phyloP scores from a whole-genome alignment of 2,113 vertebrate species.

The Notothenia coriiceps region DNA sequence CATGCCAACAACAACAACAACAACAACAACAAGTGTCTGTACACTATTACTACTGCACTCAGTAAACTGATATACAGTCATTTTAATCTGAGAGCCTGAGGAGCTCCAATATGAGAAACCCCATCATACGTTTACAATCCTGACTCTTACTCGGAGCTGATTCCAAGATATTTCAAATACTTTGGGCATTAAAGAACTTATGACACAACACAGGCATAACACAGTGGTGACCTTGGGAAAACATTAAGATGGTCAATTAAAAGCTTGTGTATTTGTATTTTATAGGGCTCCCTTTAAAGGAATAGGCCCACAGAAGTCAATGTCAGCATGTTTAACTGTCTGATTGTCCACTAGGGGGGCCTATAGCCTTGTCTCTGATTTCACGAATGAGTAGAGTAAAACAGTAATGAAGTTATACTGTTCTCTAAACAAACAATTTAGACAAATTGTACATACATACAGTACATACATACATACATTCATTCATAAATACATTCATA shows the following conservation, averaged over 20 bases:
- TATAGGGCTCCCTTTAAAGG: background rate
- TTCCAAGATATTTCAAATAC: background rate
- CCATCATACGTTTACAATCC: background rate
- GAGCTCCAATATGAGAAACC: background rate
- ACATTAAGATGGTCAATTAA: background rate
- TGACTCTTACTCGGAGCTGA: background rate
- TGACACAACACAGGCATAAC: background rate
- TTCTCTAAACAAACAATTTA: too few species aligned
- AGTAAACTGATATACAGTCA: background rate
- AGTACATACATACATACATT: too few species aligned
- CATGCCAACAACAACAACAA: background rate
- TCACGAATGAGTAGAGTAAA: background rate
- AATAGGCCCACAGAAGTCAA: background rate
- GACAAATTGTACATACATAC: too few species aligned
- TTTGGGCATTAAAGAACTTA: background rate
- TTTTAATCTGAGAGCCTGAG: conserved; percentile 1
- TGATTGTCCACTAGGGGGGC: conserved; percentile 60
- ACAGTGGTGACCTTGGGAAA: background rate
- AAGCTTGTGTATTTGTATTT: background rate
- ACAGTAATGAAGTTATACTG: too few species aligned
- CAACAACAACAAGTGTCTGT: background rate
- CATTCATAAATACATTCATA: too few species aligned
- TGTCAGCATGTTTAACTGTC: conserved; percentile 20
- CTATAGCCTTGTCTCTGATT: conserved; percentile 32
- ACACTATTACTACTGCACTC: background rate